A percentile compares a stretch with the other conserved stretches of the same genome.
Conservation (phyloP, 2,888 invertebrate genomes). For the Chironomus riparius region DNA sequence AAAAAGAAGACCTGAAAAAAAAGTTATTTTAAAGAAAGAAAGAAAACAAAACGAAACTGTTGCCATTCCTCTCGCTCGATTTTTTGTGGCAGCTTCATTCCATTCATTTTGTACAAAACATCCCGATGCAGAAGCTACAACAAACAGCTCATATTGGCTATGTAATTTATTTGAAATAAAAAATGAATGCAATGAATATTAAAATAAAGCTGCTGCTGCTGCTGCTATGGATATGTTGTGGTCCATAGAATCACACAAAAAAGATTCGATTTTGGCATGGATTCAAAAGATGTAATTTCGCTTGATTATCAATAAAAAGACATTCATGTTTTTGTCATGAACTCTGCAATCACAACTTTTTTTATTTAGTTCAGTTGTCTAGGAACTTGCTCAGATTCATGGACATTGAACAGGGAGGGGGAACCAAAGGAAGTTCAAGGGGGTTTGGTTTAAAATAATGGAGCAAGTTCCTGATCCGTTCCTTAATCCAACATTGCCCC, state of each 20-base stretch:
- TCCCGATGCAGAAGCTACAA: background rate
- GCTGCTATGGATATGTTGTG: background rate
- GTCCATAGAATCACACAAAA: background rate
- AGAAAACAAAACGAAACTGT: background rate
- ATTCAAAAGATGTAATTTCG: background rate
- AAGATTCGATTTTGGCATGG: background rate
- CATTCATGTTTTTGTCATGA: conserved; percentile 4
- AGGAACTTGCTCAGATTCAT: background rate
- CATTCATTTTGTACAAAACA: background rate
- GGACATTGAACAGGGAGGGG: too few species aligned
- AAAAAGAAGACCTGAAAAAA: background rate
- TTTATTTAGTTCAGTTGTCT: background rate
- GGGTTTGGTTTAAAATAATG: too few species aligned
- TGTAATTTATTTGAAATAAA: background rate
- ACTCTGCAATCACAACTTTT: background rate
- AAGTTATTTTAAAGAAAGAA: background rate
- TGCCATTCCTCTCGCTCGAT: background rate
- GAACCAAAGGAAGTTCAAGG: too few species aligned
- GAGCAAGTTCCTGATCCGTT: too few species aligned
- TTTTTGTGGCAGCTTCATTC: background rate
- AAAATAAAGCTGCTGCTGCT: background rate
- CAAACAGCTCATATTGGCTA: background rate
- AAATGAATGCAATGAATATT: background rate
- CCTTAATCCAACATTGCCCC: too few species aligned
- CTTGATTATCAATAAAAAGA: conserved; percentile 3